phyloP scores from a whole-genome alignment of 2,888 invertebrate genomes.

The Desoria tigrina region DNA sequence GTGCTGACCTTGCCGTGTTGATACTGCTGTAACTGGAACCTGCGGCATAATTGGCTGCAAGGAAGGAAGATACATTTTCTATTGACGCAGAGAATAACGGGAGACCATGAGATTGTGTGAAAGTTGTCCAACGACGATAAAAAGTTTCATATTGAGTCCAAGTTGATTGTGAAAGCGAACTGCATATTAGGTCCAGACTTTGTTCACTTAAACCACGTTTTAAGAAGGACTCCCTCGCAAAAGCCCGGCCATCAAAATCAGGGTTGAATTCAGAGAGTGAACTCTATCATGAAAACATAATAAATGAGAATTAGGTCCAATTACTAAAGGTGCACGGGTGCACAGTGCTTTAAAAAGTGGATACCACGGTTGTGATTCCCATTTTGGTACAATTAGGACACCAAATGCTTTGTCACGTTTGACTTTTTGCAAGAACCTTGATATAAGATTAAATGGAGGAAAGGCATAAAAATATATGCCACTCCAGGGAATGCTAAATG shows the following conservation, averaged over 20 bases:
- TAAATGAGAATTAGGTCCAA: conserved; percentile 22
- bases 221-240: neutral
- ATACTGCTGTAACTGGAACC: conserved; percentile 26
- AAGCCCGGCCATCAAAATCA: neutral
- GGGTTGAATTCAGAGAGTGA: conserved; percentile 19
- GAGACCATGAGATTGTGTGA: neutral
- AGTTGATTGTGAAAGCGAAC: neutral
- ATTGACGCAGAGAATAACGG: neutral
- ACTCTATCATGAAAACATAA: conserved; percentile 28
- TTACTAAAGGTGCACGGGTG: conserved; percentile 17
- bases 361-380: conserved; percentile 41
- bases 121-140: neutral
- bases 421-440: conserved; percentile 33
- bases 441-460: conserved; percentile 27
- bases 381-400: conserved; percentile 37
- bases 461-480: conserved; percentile 4
- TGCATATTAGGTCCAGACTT: neutral
- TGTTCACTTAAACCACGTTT: neutral
- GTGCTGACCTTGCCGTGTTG: conserved; percentile 28
- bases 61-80: neutral
- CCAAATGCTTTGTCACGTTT: conserved; percentile 21
- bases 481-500: conserved; percentile 24
- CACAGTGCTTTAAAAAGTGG: conserved; percentile 22
- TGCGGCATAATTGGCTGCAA: neutral
- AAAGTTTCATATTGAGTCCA: neutral